phyloP scores from a whole-genome alignment of 2,113 vertebrate species.

The Trichechus manatus region DNA sequence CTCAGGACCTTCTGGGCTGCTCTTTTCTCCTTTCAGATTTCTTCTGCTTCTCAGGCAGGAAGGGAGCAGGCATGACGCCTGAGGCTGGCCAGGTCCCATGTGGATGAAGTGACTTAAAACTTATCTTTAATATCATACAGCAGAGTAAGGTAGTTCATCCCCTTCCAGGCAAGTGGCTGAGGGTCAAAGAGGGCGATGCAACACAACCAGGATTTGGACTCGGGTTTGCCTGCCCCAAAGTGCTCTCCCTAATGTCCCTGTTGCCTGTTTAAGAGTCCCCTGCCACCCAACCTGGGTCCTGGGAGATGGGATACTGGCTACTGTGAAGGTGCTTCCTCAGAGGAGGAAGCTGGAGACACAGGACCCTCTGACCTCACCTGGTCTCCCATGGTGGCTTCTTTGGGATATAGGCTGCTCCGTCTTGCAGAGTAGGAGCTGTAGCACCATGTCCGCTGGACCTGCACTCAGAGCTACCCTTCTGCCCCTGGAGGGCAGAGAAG shows the following conservation, averaged over 20 bases:
- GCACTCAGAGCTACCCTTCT: neutral
- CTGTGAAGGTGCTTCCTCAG: neutral
- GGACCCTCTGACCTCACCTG: no score
- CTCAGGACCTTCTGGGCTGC: neutral
- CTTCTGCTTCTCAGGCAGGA: neutral
- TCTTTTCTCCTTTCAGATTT: neutral
- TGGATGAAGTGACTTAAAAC: neutral
- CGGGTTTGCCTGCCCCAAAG: neutral
- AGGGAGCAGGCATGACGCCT: neutral
- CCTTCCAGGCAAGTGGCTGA: neutral
- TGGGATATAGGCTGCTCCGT: neutral
- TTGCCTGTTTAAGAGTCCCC: neutral
- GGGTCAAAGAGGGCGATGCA: neutral
- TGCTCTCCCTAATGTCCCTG: neutral
- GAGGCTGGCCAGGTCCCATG: neutral
- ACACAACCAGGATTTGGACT: neutral
- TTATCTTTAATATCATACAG: neutral
- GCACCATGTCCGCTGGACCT: rapidly evolving
- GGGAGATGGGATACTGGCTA: neutral
- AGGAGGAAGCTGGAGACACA: neutral
- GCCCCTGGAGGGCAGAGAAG: neutral
- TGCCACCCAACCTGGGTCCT: neutral
- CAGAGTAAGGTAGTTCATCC: neutral
- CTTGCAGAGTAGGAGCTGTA: neutral
- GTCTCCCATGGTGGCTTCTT: neutral